These are phyloP conservation scores for Hypsopygia costalis DNA, from an alignment of 2,888 invertebrate genomes.

Conservation along the genomic window DNA sequence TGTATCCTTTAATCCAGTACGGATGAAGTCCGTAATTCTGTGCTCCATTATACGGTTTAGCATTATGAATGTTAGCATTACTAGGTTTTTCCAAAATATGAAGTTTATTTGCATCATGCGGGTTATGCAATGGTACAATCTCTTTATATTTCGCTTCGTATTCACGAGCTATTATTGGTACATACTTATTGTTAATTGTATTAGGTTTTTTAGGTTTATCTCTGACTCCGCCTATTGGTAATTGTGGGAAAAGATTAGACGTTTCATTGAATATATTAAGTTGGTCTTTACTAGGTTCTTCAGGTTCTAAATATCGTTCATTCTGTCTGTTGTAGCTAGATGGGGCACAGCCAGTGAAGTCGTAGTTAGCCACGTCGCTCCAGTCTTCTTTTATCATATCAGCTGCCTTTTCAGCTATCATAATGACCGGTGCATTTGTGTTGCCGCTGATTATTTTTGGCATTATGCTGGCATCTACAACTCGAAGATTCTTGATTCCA, in stretches of 20 bases:
- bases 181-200: not conserved
- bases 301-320: conserved; percentile 20
- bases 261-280: conserved; percentile 51
- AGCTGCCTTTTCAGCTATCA: conserved; percentile 91
- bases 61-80: not conserved
- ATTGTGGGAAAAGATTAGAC: conserved; percentile 41
- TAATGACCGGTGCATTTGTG: conserved; percentile 90
- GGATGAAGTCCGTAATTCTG: conserved; percentile 9
- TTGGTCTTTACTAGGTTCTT: conserved; percentile 23
- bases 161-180: not conserved
- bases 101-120: not conserved
- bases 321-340: conserved; percentile 19
- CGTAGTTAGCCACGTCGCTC: conserved; percentile 34
- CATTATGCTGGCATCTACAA: conserved; percentile 92
- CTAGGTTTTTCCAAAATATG: not conserved
- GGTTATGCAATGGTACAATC: not conserved
- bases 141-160: conserved; percentile 5
- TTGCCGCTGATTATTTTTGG: conserved; percentile 89
- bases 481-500: conserved; percentile 84
- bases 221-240: conserved; percentile 22
- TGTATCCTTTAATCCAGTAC: conserved; percentile 2
- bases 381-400: conserved; percentile 91
- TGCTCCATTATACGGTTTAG: not conserved
- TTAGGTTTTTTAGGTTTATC: conserved; percentile 7
- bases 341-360: conserved; percentile 26